Evolutionary conservation across 2,113 vertebrate species (phyloP), one percentile per base, ranked within the genome.

Genomic region (Hippocampus guttulatus): DNA sequence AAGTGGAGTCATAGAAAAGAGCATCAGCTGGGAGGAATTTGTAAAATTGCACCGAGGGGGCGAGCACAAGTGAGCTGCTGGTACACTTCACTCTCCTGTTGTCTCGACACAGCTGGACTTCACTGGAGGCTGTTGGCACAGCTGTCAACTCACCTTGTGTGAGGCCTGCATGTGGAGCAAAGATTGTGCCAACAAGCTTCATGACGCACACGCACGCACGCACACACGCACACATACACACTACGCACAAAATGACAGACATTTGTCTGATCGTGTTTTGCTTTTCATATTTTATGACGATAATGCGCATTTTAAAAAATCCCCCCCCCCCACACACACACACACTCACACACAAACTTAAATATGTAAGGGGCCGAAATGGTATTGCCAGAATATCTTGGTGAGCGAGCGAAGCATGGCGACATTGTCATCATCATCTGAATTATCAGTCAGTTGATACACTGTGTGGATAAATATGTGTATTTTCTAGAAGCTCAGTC

Each of bases 81-180:
- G 47, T 55, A 41, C 51, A 68, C 33, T 68, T 74, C 6, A 55
- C 30, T 69, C 64, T 25, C 27, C 27, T 69, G 55, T 52, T 20
- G 8, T 73, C 43, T 62, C 1, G 0, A 52, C 72, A 40, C 54
- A 69, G 65, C 54, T 57, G 38, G 25, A 81, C 33, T 74, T 55
- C 33, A 43, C 10, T 66, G 61, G 27, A 67, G 20, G 58, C 16
- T 14, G 61, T 43, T 64, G 27, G 27, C 11, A 47, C 69, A 75
- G 65, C 64, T 71, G 71, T 68, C 52, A 61, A 49, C 52, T 69
- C 60, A 66, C 61, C 62, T 65, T 58, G 61, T 67, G 61, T 27
- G 30, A 25, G 38, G 55, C 16, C 69, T 38, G 43, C 54, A 73
- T 55, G 67, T 40, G 41, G 68, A 54, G 57, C 58, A 74, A 52